These are phyloP conservation scores for Microlaimidae sp. DNA, from an alignment of 2,888 invertebrate species.

Conservation along the genomic window DNA sequence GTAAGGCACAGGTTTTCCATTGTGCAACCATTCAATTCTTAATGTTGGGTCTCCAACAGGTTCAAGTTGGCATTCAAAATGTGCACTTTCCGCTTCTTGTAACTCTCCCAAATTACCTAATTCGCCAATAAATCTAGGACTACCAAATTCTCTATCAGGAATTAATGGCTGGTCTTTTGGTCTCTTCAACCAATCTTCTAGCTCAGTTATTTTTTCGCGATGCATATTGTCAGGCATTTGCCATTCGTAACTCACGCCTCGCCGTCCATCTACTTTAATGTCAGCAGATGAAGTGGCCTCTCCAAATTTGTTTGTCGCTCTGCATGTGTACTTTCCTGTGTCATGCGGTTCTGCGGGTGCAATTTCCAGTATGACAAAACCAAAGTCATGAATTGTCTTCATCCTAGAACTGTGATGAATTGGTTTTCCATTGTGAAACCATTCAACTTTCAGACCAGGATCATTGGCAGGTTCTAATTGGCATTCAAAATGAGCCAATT, in stretches of 20 bases:
- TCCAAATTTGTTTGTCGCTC: slow-evolving; percentile 76
- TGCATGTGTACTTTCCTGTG: slow-evolving; percentile 66
- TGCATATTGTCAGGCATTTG: slow-evolving; percentile 27
- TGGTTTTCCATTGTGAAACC: slow-evolving; percentile 60
- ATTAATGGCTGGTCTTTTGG: slow-evolving; percentile 28
- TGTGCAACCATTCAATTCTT: slow-evolving; percentile 86
- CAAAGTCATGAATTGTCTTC: slow-evolving; percentile 86
- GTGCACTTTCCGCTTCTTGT: slow-evolving; percentile 68
- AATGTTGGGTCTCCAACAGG: slow-evolving; percentile 72
- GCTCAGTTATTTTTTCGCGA: slow-evolving; percentile 64
- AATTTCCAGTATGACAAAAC: slow-evolving; percentile 76
- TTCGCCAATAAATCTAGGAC: slow-evolving; percentile 74
- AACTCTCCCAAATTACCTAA: slow-evolving; percentile 63
- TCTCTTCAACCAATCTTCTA: slow-evolving; percentile 72
- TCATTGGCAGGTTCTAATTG: slow-evolving; percentile 80
- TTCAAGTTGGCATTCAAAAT: slow-evolving; percentile 85
- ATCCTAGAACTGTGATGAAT: slow-evolving; percentile 48
- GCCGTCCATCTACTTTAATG: slow-evolving; percentile 23
- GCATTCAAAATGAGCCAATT: slow-evolving; percentile 88
- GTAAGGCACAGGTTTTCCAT: slow-evolving; percentile 54
- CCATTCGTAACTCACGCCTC: slow-evolving; percentile 31
- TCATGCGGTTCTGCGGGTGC: slow-evolving; percentile 72
- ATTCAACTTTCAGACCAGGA: slow-evolving; percentile 52
- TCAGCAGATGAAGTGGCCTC: slow-evolving; percentile 74
- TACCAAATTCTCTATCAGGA: slow-evolving; percentile 27